phyloP scores from a whole-genome alignment of 2,113 vertebrate species.

The Bos indicus region DNA sequence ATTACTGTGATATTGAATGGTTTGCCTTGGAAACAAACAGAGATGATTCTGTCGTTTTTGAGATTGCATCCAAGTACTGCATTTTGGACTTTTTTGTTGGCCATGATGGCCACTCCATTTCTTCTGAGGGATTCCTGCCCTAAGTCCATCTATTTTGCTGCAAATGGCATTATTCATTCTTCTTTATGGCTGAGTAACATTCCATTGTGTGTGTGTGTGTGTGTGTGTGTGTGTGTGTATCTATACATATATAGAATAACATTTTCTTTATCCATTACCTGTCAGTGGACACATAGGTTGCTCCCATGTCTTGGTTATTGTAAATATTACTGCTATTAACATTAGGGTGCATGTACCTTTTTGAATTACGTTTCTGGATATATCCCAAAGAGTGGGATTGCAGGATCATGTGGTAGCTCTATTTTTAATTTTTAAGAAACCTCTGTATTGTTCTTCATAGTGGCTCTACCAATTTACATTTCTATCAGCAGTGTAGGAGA shows the following conservation, averaged over 20 bases:
- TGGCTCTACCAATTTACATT: not conserved
- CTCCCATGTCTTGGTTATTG: not conserved
- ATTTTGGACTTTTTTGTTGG: too few relatives aligned
- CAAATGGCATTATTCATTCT: not conserved
- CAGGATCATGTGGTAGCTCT: not conserved
- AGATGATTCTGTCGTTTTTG: too few relatives aligned
- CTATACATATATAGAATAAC: not conserved
- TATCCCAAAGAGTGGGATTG: not conserved
- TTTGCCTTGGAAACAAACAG: too few relatives aligned
- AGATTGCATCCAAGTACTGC: too few relatives aligned
- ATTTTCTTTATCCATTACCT: not conserved
- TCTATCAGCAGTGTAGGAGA: not conserved
- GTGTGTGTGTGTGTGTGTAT: too few relatives aligned
- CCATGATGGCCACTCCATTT: too few relatives aligned
- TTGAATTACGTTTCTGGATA: accelerated
- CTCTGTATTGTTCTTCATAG: not conserved
- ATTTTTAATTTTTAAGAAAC: not conserved
- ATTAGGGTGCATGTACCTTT: not conserved
- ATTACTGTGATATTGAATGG: too few relatives aligned
- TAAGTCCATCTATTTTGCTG: not conserved
- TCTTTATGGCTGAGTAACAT: not conserved
- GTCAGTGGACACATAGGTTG: not conserved
- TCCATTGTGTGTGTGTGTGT: not conserved
- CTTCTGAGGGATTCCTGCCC: too few relatives aligned
- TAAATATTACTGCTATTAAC: not conserved